Conservation (phyloP, 2,888 invertebrate species). For the Lamproptera curius region DNA sequence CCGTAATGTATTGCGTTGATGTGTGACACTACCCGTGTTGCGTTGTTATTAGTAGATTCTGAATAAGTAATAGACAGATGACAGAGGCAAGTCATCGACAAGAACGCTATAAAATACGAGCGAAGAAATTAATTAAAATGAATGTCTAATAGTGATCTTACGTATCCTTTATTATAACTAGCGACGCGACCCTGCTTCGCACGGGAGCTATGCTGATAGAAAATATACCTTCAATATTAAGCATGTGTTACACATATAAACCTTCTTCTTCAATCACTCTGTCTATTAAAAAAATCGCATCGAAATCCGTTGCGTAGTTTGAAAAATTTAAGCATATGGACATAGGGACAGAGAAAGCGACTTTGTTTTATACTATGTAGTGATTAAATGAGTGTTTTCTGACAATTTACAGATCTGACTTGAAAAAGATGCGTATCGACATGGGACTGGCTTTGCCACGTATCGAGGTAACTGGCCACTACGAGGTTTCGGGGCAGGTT, state of each 20-base stretch:
- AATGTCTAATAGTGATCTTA: neutral
- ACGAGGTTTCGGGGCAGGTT: constrained; percentile 88
- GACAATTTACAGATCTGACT: constrained; percentile 68
- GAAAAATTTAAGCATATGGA: neutral
- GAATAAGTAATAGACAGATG: too few relatives aligned
- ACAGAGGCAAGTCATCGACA: too few relatives aligned
- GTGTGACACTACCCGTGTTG: too few relatives aligned
- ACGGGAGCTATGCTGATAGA: too few relatives aligned
- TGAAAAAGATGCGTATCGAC: constrained; percentile 79
- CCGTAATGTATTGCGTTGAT: too few relatives aligned
- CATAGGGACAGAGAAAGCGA: neutral
- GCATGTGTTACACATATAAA: too few relatives aligned
- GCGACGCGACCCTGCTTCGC: neutral
- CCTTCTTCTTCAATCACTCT: too few relatives aligned
- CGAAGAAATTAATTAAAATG: neutral
- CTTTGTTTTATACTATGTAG: neutral
- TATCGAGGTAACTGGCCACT: constrained; percentile 85
- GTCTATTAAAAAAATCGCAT: too few relatives aligned
- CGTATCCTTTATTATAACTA: neutral
- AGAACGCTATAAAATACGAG: neutral
- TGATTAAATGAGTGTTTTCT: too few relatives aligned
- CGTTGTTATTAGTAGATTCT: too few relatives aligned
- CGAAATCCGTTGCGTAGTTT: too few relatives aligned
- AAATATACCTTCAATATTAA: too few relatives aligned
- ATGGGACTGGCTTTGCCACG: constrained; percentile 81